Evolutionary conservation across 2,888 invertebrate species (phyloP).

Genomic region (Philereme transversata): DNA sequence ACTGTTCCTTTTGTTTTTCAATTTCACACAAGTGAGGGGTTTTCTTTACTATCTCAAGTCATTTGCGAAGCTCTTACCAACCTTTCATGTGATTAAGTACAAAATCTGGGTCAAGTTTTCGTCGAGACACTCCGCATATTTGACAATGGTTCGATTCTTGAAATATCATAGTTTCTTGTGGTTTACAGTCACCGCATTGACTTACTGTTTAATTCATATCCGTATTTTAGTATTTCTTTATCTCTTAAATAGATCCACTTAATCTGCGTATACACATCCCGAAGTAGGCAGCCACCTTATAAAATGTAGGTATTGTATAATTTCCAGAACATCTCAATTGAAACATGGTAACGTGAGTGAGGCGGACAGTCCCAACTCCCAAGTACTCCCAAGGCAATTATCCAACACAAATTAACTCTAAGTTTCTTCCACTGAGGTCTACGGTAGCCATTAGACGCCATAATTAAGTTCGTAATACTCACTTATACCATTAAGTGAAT

Average conservation of each 20-base stretch:
- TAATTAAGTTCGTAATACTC: slow-evolving; percentile 28
- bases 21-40: slow-evolving; percentile 3
- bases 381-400: slow-evolving; percentile 19
- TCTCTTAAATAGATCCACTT: too few species aligned
- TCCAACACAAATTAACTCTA: slow-evolving; percentile 17
- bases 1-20: slow-evolving; percentile 13
- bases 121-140: slow-evolving; percentile 2
- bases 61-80: slow-evolving; percentile 11
- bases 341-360: too few species aligned
- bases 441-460: slow-evolving; percentile 21
- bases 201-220: too few species aligned
- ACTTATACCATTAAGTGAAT: slow-evolving; percentile 26
- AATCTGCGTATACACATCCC: too few species aligned
- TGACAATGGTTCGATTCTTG: neutral
- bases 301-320: too few species aligned
- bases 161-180: too few species aligned
- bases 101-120: slow-evolving; percentile 14
- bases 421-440: slow-evolving; percentile 18
- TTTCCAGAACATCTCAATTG: too few species aligned
- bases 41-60: slow-evolving; percentile 9
- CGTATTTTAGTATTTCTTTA: too few species aligned
- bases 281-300: too few species aligned
- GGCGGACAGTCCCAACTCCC: neutral
- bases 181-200: too few species aligned
- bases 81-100: slow-evolving; percentile 12